Evolutionary conservation across 2,888 invertebrate genomes (phyloP).

Genomic region (Cephus spinipes): DNA sequence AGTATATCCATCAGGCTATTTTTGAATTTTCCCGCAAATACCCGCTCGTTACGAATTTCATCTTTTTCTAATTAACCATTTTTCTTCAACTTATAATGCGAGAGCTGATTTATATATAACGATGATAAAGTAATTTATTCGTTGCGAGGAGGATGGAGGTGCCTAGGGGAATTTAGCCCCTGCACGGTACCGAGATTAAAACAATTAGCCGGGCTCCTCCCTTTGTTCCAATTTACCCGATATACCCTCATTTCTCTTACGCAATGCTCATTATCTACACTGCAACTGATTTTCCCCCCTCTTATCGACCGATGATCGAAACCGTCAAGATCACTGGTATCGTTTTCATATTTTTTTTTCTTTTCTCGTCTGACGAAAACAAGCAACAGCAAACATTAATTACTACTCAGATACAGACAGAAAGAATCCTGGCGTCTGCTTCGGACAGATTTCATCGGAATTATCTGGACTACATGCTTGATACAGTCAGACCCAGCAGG

Average conservation of each 20-base stretch:
- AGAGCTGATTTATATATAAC: constrained; percentile 11
- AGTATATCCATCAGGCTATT: neutral
- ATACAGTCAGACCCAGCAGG: neutral
- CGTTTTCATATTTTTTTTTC: neutral
- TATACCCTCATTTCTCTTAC: neutral
- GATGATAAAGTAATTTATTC: constrained; percentile 24
- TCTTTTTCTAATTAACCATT: neutral
- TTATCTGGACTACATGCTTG: neutral
- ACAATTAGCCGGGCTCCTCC: constrained; percentile 17
- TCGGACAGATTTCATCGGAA: neutral
- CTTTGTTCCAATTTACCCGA: constrained; percentile 13
- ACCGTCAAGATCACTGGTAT: neutral
- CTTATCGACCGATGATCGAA: neutral
- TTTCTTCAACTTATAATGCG: neutral
- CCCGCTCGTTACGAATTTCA: neutral
- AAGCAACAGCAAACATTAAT: neutral
- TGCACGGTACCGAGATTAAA: constrained; percentile 18
- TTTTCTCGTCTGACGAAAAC: neutral
- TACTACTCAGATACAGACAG: neutral
- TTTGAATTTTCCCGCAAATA: neutral
- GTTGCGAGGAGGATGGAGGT: neutral
- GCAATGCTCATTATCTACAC: neutral
- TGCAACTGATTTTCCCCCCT: neutral
- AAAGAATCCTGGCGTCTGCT: neutral
- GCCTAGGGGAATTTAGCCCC: constrained; percentile 6